These are phyloP conservation scores for Zophobas morio DNA, from an alignment of 1,140 invertebrate species.

Conservation along the genomic window DNA sequence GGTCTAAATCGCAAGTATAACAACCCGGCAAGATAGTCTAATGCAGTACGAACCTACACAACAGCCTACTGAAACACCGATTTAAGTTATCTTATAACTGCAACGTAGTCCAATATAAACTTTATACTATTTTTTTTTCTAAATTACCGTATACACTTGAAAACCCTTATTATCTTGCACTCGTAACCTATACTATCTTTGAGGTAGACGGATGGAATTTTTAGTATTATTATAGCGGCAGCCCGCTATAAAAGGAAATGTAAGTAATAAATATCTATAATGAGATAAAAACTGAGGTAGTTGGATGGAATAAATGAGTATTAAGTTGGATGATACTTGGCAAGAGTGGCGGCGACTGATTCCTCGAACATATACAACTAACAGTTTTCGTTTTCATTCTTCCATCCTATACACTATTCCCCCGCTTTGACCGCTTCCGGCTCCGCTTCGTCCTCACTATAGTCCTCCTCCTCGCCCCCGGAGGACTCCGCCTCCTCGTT, in stretches of 20 bases:
- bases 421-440: conserved; percentile 64
- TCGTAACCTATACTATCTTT: conserved; percentile 57
- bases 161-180: conserved; percentile 61
- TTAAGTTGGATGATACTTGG: conserved; percentile 48
- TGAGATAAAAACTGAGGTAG: conserved; percentile 65
- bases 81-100: conserved; percentile 60
- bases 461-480: conserved; percentile 65
- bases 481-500: conserved; percentile 64
- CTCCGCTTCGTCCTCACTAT: conserved; percentile 66
- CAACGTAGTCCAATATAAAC: conserved; percentile 56
- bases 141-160: conserved; percentile 64
- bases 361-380: conserved; percentile 44
- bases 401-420: conserved; percentile 61
- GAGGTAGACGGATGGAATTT: conserved; percentile 68
- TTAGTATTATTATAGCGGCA: conserved; percentile 49
- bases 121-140: conserved; percentile 52
- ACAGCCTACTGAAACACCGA: conserved; percentile 57
- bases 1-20: conserved; percentile 43
- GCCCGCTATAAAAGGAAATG: conserved; percentile 46
- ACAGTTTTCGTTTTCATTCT: conserved; percentile 43
- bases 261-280: conserved; percentile 52
- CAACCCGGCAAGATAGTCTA: conserved; percentile 39
- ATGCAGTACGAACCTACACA: conserved; percentile 52
- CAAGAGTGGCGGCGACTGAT: conserved; percentile 55
- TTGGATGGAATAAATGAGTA: conserved; percentile 67